These are phyloP conservation scores for Chelidonichthys spinosus DNA, from an alignment of 2,797 vertebrate genomes.

Conservation along the genomic window DNA sequence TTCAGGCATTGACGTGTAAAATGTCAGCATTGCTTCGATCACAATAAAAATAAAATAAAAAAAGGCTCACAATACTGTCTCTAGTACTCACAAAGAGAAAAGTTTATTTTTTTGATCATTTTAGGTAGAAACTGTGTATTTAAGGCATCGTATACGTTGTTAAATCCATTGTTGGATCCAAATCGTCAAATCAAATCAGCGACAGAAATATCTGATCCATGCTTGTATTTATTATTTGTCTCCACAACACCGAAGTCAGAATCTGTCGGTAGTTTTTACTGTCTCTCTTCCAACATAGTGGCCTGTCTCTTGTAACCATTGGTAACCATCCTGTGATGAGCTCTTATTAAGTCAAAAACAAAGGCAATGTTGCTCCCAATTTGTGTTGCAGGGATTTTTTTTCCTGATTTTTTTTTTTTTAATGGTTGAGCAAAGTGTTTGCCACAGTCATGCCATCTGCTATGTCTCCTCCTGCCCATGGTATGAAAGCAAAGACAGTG, in stretches of 20 bases:
- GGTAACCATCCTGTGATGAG: constrained; percentile 55
- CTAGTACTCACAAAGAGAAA: no score
- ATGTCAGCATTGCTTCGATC: no score
- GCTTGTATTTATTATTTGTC: no score
- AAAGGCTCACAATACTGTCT: no score
- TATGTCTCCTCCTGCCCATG: constrained; percentile 63
- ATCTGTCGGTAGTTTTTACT: constrained; percentile 12
- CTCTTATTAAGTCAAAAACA: constrained; percentile 65
- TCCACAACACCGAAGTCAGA: background rate
- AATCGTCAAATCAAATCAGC: no score
- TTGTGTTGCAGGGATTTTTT: constrained; percentile 56
- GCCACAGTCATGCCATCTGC: constrained; percentile 79
- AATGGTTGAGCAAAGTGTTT: constrained; percentile 71
- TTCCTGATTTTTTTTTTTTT: constrained; percentile 41
- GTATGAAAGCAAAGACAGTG: constrained; percentile 51
- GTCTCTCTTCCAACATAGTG: constrained; percentile 21
- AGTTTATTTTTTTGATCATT: no score
- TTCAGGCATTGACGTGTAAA: no score
- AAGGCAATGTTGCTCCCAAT: constrained; percentile 66
- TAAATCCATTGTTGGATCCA: no score
- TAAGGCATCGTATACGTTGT: no score
- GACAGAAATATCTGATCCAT: no score
- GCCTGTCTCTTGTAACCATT: constrained; percentile 55
- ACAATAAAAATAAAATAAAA: no score
- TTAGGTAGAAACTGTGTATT: no score